A percentile compares a stretch with the other conserved stretches of the same genome.
These are phyloP conservation scores for Cathartes aura DNA, from an alignment of 2,113 vertebrate species.

Conservation along the genomic window DNA sequence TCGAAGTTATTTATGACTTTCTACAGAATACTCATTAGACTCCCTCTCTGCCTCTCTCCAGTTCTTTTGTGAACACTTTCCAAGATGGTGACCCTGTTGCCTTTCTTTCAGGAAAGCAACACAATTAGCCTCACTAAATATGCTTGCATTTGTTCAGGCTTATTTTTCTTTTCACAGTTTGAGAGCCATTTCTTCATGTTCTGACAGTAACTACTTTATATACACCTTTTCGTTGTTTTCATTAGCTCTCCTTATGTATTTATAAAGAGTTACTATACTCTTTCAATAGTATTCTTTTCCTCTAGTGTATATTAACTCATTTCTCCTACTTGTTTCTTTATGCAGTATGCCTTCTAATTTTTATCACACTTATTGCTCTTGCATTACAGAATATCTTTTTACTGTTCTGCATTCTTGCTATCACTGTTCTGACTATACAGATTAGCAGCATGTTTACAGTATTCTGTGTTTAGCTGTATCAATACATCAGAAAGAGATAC, in stretches of 20 bases:
- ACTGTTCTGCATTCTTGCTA: background rate
- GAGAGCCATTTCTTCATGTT: background rate
- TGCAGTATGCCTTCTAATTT: background rate
- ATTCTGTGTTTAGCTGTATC: background rate
- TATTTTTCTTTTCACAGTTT: background rate
- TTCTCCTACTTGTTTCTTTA: background rate
- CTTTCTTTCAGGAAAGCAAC: background rate
- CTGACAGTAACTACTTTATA: background rate
- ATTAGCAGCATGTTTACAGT: background rate
- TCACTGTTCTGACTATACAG: background rate
- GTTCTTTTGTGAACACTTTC: background rate
- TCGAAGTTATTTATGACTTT: background rate
- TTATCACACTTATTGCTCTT: background rate
- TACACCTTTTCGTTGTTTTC: background rate
- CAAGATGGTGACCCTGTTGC: background rate
- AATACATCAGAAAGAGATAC: background rate
- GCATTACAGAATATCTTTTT: background rate
- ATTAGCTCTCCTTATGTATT: background rate
- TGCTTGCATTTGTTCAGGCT: background rate
- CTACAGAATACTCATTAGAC: background rate
- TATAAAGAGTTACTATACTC: background rate
- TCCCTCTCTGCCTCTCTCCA: background rate
- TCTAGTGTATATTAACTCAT: background rate
- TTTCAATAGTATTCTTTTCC: background rate
- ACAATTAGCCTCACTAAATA: background rate